These are phyloP conservation scores for Ditylenchus weischeri DNA, from an alignment of 2,888 invertebrate genomes.

Conservation along the genomic window DNA sequence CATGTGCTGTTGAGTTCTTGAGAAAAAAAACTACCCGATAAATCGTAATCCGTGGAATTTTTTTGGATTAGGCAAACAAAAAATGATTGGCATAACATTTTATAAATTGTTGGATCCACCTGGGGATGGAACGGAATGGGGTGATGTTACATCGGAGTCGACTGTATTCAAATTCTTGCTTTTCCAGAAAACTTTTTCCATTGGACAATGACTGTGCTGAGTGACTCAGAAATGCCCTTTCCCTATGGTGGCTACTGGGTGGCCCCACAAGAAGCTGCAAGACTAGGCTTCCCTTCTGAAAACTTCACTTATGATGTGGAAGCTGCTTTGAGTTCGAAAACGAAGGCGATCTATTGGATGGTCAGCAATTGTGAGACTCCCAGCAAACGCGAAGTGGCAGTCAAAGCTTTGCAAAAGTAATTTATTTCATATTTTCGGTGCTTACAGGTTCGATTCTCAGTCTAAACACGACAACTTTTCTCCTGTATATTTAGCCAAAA, in stretches of 20 bases:
- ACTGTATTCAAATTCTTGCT: too few species aligned
- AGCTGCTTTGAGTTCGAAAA: conserved; percentile 38
- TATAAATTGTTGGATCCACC: too few species aligned
- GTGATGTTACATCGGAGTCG: too few species aligned
- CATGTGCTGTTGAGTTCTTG: too few species aligned
- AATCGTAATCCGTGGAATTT: too few species aligned
- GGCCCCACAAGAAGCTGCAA: conserved; percentile 33
- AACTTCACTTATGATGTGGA: conserved; percentile 31
- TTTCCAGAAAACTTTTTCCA: conserved; percentile 61
- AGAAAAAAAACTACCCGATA: too few species aligned
- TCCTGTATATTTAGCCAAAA: too few species aligned
- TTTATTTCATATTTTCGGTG: conserved; percentile 19
- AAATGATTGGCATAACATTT: too few species aligned
- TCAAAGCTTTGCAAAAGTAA: conserved; percentile 44
- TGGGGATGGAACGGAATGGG: too few species aligned
- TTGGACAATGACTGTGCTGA: conserved; percentile 64
- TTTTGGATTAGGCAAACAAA: too few species aligned
- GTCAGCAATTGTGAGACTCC: conserved; percentile 55
- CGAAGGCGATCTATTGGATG: conserved; percentile 47
- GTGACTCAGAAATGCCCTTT: conserved; percentile 60
- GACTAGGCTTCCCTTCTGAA: conserved; percentile 32
- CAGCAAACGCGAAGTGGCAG: conserved; percentile 42
- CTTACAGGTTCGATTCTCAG: background rate
- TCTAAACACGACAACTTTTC: too few species aligned
- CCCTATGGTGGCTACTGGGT: conserved; percentile 60